These are phyloP conservation scores for Calypte anna DNA, from an alignment of 2,113 vertebrate species.

Conservation along the genomic window DNA sequence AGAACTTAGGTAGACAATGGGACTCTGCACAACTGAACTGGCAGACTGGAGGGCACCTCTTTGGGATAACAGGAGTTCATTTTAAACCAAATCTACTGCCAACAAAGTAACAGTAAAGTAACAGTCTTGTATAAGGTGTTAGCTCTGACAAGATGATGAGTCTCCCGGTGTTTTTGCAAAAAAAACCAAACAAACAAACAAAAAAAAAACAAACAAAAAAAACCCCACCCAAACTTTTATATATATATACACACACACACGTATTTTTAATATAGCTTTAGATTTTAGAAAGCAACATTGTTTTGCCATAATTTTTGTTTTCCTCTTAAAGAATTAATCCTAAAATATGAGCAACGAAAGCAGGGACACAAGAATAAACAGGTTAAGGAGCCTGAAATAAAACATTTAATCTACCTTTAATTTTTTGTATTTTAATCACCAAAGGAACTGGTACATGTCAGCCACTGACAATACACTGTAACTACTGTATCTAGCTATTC, in stretches of 20 bases:
- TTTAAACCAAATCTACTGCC: not conserved
- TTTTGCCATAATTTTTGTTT: not conserved
- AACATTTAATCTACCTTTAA: not conserved
- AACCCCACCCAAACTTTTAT: not conserved
- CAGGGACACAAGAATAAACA: not conserved
- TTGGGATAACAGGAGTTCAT: not conserved
- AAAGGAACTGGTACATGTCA: not conserved
- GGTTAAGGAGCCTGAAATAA: not conserved
- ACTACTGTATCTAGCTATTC: not conserved
- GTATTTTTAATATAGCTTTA: not conserved
- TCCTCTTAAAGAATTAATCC: not conserved
- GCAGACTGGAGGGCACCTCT: not conserved
- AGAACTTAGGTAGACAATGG: not conserved
- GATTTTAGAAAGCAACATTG: not conserved
- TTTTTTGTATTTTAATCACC: constrained; percentile 13
- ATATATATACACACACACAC: rapidly evolving
- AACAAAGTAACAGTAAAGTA: not conserved
- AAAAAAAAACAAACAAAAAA: no score
- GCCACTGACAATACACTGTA: rapidly evolving
- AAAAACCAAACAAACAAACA: no score
- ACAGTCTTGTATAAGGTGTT: not conserved
- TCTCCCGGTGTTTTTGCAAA: not conserved
- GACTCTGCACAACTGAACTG: not conserved
- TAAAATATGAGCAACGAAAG: not conserved
- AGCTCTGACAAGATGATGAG: not conserved